These are phyloP conservation scores for Myrmophylax atrothorax DNA, from an alignment of 2,113 vertebrate genomes.

Conservation along the genomic window DNA sequence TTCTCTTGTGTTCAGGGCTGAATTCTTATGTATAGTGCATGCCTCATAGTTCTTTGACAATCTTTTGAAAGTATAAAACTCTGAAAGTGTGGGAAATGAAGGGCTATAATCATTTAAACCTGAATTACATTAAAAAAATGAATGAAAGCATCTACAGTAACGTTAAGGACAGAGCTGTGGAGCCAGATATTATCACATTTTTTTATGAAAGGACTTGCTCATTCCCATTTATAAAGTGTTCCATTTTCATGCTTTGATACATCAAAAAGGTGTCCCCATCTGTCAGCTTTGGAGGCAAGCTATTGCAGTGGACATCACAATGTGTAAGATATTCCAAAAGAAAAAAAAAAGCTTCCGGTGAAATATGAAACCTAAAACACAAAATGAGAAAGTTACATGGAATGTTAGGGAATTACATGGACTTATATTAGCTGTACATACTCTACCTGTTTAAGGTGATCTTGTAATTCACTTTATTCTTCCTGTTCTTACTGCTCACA, in stretches of 20 bases:
- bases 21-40: background rate
- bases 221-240: constrained; percentile 33
- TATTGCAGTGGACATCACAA: background rate
- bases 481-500: background rate
- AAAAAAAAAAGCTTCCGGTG: background rate
- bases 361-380: background rate
- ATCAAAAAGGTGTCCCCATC: background rate
- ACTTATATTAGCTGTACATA: accelerated
- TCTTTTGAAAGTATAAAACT: background rate
- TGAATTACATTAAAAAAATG: background rate
- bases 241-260: background rate
- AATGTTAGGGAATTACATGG: background rate
- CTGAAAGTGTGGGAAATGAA: background rate
- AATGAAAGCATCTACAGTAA: background rate
- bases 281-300: constrained; percentile 16
- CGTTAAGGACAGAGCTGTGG: background rate
- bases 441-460: background rate
- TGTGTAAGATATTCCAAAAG: background rate
- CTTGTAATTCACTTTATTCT: background rate
- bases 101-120: constrained; percentile 12
- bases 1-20: background rate
- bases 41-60: constrained; percentile 26
- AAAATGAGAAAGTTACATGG: background rate
- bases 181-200: background rate
- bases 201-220: background rate